Evolutionary conservation across 2,888 invertebrate species (phyloP).

Genomic region (Odontocerum albicorne): DNA sequence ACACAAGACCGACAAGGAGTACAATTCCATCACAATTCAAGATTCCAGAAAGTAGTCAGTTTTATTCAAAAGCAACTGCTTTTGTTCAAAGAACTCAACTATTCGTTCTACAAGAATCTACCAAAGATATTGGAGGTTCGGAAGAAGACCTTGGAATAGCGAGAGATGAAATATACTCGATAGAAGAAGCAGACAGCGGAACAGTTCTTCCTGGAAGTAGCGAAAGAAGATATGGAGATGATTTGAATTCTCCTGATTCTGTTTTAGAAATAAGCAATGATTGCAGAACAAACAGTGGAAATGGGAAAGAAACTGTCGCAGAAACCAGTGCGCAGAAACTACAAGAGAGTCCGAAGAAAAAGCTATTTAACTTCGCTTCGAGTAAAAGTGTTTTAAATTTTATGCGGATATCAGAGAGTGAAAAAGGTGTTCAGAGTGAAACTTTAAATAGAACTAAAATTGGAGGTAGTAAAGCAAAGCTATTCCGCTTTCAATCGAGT

Average conservation of each 20-base stretch:
- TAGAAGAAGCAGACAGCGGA: background rate
- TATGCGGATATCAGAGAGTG: conserved; percentile 22
- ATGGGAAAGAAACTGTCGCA: background rate
- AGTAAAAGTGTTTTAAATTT: conserved; percentile 25
- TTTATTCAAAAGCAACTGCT: conserved; percentile 57
- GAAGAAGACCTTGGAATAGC: conserved; percentile 10
- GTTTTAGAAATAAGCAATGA: conserved; percentile 19
- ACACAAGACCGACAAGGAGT: conserved; percentile 51
- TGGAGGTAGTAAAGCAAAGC: conserved; percentile 11
- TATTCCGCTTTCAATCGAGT: conserved; percentile 24
- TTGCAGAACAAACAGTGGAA: no score
- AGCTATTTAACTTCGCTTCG: conserved; percentile 16
- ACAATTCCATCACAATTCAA: conserved; percentile 55
- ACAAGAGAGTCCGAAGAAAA: conserved; percentile 30
- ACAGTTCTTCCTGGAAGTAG: background rate
- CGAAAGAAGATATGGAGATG: no score
- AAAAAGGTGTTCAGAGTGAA: conserved; percentile 4
- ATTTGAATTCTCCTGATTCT: conserved; percentile 32
- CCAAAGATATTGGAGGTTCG: conserved; percentile 36
- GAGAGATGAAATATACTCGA: conserved; percentile 1
- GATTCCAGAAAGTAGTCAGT: conserved; percentile 53
- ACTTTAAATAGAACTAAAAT: conserved; percentile 1
- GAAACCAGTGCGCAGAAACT: conserved; percentile 10
- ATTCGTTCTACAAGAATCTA: conserved; percentile 52
- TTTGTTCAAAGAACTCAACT: conserved; percentile 55